Evolutionary conservation across 1,140 invertebrate species (phyloP).

Genomic region (Hypothenemus hampei): DNA sequence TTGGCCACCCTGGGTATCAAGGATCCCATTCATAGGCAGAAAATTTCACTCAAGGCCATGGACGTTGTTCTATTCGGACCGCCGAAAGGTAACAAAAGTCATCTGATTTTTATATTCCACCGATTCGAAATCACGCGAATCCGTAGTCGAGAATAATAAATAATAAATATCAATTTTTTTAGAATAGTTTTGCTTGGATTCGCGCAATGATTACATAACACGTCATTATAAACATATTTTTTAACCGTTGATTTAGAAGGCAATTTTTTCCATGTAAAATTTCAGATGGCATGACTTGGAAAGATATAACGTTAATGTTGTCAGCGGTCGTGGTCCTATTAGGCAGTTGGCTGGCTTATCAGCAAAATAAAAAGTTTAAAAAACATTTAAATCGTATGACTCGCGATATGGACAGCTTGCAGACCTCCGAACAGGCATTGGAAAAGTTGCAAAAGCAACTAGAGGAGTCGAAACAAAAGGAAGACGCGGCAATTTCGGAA

Average conservation of each 20-base stretch:
- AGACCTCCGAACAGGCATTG: constrained; percentile 81
- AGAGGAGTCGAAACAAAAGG: constrained; percentile 52
- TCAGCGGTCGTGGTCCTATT: constrained; percentile 76
- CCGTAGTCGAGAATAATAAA: too few species aligned
- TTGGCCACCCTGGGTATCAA: constrained; percentile 88
- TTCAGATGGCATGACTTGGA: constrained; percentile 70
- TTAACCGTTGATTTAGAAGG: too few species aligned
- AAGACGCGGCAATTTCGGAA: constrained; percentile 73
- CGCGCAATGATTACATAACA: too few species aligned
- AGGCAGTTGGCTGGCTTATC: constrained; percentile 86
- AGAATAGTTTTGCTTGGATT: too few species aligned
- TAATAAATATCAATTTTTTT: too few species aligned
- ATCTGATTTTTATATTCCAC: too few species aligned
- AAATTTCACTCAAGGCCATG: constrained; percentile 93
- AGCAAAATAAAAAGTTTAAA: constrained; percentile 82
- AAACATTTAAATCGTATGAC: constrained; percentile 83
- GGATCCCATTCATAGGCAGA: constrained; percentile 94
- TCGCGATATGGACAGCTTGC: constrained; percentile 87
- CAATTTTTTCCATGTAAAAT: too few species aligned
- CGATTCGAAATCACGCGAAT: too few species aligned
- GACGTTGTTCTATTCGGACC: constrained; percentile 95
- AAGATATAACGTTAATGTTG: constrained; percentile 81
- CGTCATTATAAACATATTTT: too few species aligned
- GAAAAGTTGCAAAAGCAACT: constrained; percentile 75
- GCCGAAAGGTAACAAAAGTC: constrained; percentile 73